phyloP scores from a whole-genome alignment of 2,113 vertebrate genomes.

The Actenoides lindsayi region DNA sequence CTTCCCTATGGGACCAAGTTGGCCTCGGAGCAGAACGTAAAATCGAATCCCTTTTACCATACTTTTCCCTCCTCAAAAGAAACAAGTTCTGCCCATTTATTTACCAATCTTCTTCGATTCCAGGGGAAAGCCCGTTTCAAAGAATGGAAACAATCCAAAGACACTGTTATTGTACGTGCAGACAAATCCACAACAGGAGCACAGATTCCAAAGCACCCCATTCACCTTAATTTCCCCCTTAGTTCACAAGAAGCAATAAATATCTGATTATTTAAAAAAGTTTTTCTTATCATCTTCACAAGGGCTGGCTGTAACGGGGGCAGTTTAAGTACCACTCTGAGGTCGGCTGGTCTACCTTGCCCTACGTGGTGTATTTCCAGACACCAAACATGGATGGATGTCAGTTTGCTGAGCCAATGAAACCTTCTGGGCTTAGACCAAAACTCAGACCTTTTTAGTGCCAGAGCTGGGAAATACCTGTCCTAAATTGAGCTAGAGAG shows the following conservation, averaged over 20 bases:
- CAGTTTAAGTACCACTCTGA: neutral
- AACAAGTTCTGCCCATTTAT: neutral
- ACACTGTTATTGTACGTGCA: accelerated
- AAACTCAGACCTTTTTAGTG: neutral
- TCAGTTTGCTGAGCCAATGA: neutral
- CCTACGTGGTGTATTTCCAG: accelerated
- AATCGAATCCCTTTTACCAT: accelerated
- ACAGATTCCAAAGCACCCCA: neutral
- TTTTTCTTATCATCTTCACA: neutral
- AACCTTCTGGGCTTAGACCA: neutral
- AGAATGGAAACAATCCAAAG: neutral
- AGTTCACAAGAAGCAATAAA: neutral
- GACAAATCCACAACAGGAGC: neutral
- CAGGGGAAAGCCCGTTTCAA: neutral
- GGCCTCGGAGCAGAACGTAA: accelerated
- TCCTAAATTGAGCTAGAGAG: neutral
- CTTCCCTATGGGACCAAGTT: neutral
- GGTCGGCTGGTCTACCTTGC: neutral
- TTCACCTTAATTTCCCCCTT: neutral
- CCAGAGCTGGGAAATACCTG: neutral
- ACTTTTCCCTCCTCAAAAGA: neutral
- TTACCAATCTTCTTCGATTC: neutral
- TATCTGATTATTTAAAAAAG: neutral
- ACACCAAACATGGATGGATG: no score
- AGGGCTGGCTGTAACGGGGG: neutral